Conservation (phyloP, 2,797 vertebrate genomes). For the Rhinoraja longicauda region DNA sequence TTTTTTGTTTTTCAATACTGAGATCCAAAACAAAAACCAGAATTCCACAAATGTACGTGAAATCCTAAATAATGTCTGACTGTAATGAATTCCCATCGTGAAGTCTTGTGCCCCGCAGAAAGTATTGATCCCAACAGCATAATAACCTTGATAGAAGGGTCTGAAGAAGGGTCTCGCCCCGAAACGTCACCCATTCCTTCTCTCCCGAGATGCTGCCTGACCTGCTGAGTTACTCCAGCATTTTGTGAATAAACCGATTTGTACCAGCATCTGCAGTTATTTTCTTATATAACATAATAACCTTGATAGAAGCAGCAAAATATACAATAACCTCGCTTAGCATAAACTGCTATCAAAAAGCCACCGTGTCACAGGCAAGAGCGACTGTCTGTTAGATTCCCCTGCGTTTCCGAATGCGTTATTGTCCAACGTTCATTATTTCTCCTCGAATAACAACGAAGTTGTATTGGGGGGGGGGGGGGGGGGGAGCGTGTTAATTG, state of each 20-base stretch:
- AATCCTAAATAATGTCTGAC: constrained; percentile 27
- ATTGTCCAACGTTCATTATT: background rate
- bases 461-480: background rate
- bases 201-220: too few relatives aligned
- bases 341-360: background rate
- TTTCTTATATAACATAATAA: too few relatives aligned
- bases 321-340: background rate
- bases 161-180: too few relatives aligned
- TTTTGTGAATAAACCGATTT: too few relatives aligned
- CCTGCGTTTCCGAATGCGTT: background rate
- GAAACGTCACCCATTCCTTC: too few relatives aligned
- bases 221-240: too few relatives aligned
- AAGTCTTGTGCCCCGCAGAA: background rate
- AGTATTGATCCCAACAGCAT: constrained; percentile 6
- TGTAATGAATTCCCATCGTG: constrained; percentile 25
- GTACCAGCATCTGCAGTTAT: too few relatives aligned
- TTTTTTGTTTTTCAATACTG: background rate
- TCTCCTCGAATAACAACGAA: background rate
- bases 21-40: background rate
- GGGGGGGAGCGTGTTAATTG: background rate
- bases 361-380: background rate
- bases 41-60: background rate
- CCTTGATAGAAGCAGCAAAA: background rate
- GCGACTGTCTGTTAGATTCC: background rate
- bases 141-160: background rate